These are phyloP conservation scores for Dendrocincla tyrannina DNA, from an alignment of 2,797 vertebrate species.

Conservation along the genomic window DNA sequence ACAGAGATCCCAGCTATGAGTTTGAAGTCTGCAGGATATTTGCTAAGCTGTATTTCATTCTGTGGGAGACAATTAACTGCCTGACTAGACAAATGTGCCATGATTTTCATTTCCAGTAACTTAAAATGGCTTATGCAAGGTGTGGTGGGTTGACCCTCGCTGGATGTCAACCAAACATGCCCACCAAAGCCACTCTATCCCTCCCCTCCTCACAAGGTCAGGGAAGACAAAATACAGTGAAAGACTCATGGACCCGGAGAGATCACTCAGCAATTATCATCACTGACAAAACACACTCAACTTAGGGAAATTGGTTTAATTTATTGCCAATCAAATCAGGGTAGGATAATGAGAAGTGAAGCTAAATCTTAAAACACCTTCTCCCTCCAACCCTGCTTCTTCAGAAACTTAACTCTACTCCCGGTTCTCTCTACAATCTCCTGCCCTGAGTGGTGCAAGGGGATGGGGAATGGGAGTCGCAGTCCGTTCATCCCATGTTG, in stretches of 20 bases:
- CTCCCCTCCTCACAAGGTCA: neutral
- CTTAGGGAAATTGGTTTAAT: neutral
- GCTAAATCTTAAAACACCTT: neutral
- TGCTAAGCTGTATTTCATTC: neutral
- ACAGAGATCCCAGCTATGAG: neutral
- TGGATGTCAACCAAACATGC: neutral
- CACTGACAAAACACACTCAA: neutral
- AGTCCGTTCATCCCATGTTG: neutral
- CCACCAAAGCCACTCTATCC: neutral
- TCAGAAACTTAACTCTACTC: neutral
- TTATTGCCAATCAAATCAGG: neutral
- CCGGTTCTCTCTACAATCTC: accelerated
- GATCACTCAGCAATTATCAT: neutral
- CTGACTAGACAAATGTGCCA: neutral
- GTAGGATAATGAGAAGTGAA: neutral
- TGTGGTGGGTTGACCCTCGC: neutral
- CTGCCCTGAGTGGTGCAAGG: neutral
- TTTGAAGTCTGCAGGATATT: neutral
- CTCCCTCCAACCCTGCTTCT: neutral
- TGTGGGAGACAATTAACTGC: neutral
- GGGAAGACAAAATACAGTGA: neutral
- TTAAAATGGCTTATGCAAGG: neutral
- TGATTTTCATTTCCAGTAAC: neutral
- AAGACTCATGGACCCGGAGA: accelerated
- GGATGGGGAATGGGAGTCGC: neutral